A percentile compares a stretch with the other conserved stretches of the same genome.
Evolutionary conservation across 2,797 vertebrate species (phyloP).

Genomic region (Rachycentron canadum): DNA sequence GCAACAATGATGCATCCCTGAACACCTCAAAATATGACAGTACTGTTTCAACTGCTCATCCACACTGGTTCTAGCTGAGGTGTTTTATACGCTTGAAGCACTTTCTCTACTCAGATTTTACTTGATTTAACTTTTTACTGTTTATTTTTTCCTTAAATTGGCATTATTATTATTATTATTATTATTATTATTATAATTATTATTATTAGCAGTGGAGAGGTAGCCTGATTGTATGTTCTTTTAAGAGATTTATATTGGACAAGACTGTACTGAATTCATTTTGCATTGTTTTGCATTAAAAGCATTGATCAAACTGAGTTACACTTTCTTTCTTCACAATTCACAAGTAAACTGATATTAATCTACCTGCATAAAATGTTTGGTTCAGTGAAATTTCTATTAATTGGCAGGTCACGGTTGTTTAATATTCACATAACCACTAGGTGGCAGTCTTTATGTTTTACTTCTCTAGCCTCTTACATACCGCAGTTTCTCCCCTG

Average conservation of each 20-base stretch:
- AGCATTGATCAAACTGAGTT: conserved; percentile 50
- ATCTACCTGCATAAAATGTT: background rate
- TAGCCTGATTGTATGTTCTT: conserved; percentile 67
- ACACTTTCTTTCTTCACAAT: conserved; percentile 25
- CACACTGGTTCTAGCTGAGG: conserved; percentile 73
- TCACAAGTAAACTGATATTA: conserved; percentile 13
- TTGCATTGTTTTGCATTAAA: conserved; percentile 84
- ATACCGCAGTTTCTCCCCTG: background rate
- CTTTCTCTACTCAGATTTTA: conserved; percentile 75
- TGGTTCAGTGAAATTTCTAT: background rate
- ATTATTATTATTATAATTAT: conserved; percentile 52
- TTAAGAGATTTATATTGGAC: conserved; percentile 80
- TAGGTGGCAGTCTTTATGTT: conserved; percentile 72
- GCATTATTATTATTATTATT: conserved; percentile 58
- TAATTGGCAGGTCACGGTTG: background rate
- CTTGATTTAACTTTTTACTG: conserved; percentile 69
- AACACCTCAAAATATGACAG: conserved; percentile 66
- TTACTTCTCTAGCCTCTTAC: background rate
- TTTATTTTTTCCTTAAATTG: conserved; percentile 64
- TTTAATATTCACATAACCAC: conserved; percentile 55
- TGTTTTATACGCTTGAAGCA: conserved; percentile 73
- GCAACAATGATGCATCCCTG: conserved; percentile 49
- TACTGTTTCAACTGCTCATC: conserved; percentile 74
- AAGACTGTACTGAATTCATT: conserved; percentile 77
- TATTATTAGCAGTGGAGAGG: conserved; percentile 54